phyloP scores from a whole-genome alignment of 2,888 invertebrate species.

The Coelopa pilipes region DNA sequence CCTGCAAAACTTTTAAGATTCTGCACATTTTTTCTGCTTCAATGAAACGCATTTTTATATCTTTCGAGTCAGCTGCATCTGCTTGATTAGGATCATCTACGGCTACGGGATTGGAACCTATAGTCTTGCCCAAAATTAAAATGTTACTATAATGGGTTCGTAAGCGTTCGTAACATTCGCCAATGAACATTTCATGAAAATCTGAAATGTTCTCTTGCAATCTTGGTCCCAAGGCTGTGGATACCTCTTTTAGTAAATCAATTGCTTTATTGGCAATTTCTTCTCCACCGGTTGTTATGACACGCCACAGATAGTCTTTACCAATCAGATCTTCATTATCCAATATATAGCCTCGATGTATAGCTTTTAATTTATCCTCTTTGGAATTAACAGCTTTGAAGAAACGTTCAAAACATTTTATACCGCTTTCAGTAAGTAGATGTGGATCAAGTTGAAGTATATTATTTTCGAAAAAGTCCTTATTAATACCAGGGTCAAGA shows the following conservation, averaged over 20 bases:
- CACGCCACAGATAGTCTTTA: slow-evolving; percentile 95
- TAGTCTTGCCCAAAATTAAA: slow-evolving; percentile 66
- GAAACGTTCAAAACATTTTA: slow-evolving; percentile 83
- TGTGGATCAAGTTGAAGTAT: slow-evolving; percentile 91
- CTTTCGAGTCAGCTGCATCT: slow-evolving; percentile 58
- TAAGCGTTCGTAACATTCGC: slow-evolving; percentile 90
- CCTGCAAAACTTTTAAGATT: slow-evolving; percentile 92
- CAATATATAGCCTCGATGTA: slow-evolving; percentile 85
- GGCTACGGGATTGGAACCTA: slow-evolving; percentile 43
- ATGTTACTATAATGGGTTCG: slow-evolving; percentile 88
- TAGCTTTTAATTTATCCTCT: slow-evolving; percentile 90
- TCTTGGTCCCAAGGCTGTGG: slow-evolving; percentile 90
- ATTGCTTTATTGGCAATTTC: slow-evolving; percentile 94
- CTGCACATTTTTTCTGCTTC: slow-evolving; percentile 91
- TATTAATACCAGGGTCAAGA: slow-evolving; percentile 93
- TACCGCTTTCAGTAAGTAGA: slow-evolving; percentile 92
- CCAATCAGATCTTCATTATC: slow-evolving; percentile 96
- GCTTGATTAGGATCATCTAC: slow-evolving; percentile 48
- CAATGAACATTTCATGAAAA: slow-evolving; percentile 92
- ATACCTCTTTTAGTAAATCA: slow-evolving; percentile 90
- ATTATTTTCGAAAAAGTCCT: slow-evolving; percentile 95
- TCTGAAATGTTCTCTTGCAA: slow-evolving; percentile 80
- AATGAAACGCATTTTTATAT: slow-evolving; percentile 61
- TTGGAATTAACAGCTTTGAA: slow-evolving; percentile 88
- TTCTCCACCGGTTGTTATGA: slow-evolving; percentile 89